These are phyloP conservation scores for Clunio marinus DNA, from an alignment of 2,888 invertebrate species.

Conservation along the genomic window DNA sequence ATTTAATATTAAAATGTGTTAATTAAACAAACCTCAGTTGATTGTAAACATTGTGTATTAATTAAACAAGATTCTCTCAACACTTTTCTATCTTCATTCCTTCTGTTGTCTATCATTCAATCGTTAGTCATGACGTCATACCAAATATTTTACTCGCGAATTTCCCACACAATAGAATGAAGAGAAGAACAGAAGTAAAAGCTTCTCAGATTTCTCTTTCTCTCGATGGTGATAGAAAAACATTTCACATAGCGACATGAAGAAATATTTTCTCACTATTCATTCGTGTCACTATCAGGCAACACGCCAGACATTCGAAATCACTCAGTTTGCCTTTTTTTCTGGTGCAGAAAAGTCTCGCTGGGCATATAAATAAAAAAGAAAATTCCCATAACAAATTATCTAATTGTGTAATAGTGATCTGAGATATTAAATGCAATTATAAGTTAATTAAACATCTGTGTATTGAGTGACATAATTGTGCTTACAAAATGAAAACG, in stretches of 20 bases:
- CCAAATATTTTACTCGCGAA: background rate
- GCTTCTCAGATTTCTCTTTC: background rate
- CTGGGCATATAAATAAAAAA: constrained; percentile 11
- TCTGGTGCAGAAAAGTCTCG: constrained; percentile 8
- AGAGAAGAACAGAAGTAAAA: no score
- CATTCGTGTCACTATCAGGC: background rate
- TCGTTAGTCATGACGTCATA: constrained; percentile 1
- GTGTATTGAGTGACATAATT: background rate
- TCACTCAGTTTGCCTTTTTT: background rate
- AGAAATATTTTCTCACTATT: constrained; percentile 5
- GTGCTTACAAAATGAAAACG: no score
- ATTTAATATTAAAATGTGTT: no score
- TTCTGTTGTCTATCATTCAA: no score
- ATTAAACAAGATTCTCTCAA: background rate
- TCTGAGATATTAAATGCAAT: background rate
- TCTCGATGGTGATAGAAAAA: background rate
- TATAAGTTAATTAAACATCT: constrained; percentile 5
- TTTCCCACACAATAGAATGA: no score
- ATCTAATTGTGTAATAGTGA: background rate
- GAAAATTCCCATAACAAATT: background rate
- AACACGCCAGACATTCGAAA: background rate
- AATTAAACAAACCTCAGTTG: background rate
- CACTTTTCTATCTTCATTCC: background rate
- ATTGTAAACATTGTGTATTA: background rate
- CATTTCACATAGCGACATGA: background rate